Conservation (phyloP, 37 sponge, comb jelly and placozoan genomes). For the Eunapius fragilis region DNA sequence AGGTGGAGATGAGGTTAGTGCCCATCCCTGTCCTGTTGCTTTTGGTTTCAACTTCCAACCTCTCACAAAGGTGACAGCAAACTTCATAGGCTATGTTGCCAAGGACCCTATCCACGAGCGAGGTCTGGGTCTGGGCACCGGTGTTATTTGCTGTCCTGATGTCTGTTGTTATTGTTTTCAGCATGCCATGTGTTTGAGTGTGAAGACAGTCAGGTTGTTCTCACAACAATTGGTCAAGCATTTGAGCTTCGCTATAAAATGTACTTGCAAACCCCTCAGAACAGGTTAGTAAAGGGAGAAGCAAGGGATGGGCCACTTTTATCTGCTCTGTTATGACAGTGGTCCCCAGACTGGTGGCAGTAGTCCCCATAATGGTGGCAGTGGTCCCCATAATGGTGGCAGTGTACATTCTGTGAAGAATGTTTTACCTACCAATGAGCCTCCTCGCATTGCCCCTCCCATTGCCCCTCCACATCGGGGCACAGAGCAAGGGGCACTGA, state of each 20-base stretch:
- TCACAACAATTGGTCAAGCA: slow-evolving; percentile 84
- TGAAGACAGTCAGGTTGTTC: slow-evolving; percentile 58
- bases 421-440: not conserved
- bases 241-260: slow-evolving; percentile 85
- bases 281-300: not conserved
- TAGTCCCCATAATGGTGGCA: not conserved
- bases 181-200: slow-evolving; percentile 91
- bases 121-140: slow-evolving; percentile 49
- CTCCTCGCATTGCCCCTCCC: slow-evolving; percentile 23
- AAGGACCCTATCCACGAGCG: slow-evolving; percentile 75
- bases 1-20: slow-evolving; percentile 88
- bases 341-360: not conserved
- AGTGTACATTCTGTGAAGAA: not conserved
- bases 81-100: slow-evolving; percentile 85
- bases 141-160: not conserved
- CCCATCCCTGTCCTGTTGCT: too few relatives aligned
- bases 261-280: slow-evolving; percentile 50
- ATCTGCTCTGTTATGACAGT: not conserved
- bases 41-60: not conserved
- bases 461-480: not conserved
- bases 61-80: slow-evolving; percentile 50
- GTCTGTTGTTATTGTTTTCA: slow-evolving; percentile 1
- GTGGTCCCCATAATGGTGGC: not conserved
- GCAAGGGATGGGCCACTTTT: not conserved
- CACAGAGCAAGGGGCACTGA: too few relatives aligned